Conservation (phyloP, 2,797 vertebrate species). For the Cirrhinus molitorella region DNA sequence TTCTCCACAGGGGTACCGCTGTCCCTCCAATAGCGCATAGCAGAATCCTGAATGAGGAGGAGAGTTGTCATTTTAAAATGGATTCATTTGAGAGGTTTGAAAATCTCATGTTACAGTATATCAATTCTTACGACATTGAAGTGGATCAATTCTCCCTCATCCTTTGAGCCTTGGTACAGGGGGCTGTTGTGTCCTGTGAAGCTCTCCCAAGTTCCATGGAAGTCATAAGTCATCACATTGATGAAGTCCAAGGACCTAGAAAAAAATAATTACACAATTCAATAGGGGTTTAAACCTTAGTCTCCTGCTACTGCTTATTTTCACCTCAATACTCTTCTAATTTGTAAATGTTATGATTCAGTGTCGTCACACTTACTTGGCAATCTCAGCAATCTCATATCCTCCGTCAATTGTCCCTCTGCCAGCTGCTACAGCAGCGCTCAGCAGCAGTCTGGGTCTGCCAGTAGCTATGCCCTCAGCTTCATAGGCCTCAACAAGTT, state of each 20-base stretch:
- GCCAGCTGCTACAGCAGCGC: slow-evolving; percentile 67
- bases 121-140: slow-evolving; percentile 71
- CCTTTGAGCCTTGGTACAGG: slow-evolving; percentile 68
- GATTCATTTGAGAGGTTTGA: background rate
- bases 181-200: slow-evolving; percentile 80
- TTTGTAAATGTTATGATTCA: background rate
- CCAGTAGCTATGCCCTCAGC: slow-evolving; percentile 62
- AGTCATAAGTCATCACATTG: slow-evolving; percentile 79
- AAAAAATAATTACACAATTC: slow-evolving; percentile 10
- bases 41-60: slow-evolving; percentile 67
- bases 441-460: slow-evolving; percentile 67
- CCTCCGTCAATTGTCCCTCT: slow-evolving; percentile 59
- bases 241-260: slow-evolving; percentile 78
- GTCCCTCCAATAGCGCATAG: slow-evolving; percentile 74
- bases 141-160: slow-evolving; percentile 65
- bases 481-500: slow-evolving; percentile 69
- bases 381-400: slow-evolving; percentile 73
- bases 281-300: background rate
- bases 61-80: background rate
- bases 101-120: background rate
- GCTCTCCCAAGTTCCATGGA: slow-evolving; percentile 70
- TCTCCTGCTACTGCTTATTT: background rate
- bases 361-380: slow-evolving; percentile 68
- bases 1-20: slow-evolving; percentile 65
- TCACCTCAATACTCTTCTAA: background rate